Base-by-base conservation (phyloP, 2,797 vertebrate species). In the Antennarius maculatus region DNA sequence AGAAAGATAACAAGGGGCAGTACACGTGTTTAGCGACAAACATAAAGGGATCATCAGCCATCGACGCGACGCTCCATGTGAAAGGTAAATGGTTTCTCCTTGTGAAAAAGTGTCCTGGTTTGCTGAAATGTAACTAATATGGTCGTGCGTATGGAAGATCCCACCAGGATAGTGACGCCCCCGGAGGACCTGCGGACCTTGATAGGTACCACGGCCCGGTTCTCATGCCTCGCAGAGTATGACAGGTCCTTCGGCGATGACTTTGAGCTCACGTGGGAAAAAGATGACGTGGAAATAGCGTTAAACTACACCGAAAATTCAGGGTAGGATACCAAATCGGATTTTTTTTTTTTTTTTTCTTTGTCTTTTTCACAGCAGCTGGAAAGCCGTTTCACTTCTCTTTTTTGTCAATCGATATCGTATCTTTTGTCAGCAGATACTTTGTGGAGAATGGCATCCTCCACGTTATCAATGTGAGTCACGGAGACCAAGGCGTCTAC, bases 21-120 rank as follows among this genome's bases (percentile, higher is more conserved):
- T 99, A 97, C 14, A 94, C 91, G 0, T 99, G 98, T 76, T 93
- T 93, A 80, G 94, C 95, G 54, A 90, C 93, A 76, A 99, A 98
- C 71, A 90, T 87, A 0, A 92, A 95, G 62, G 97, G 97, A 6
- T 92, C 91, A 29, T 89, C 93, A 0, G 94, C 94, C 15, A 85
- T 97, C 28, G 92, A 92, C 6, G 94, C 96, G 27, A 87, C 80
- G 43, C 91, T 99, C 59, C 91, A 94, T 63, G 94, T 99, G 66
- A 95, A 96, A 94, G 96, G 98, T 98, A 86, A 73, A 69, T 18
- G 58, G 16, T 51, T 23, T 52, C 15, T 43, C 9, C 12, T 1
- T 8, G 17, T 11, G 16, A 56, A 31, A 23, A 59, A 54, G 34
- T 17, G 12, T 63, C 28, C 23, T 18, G 46, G 66, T 66, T 23